Percentiles rank a stretch among this genome's conserved stretches.
phyloP scores from a whole-genome alignment of 2,113 vertebrate genomes.

The Bos javanicus region DNA sequence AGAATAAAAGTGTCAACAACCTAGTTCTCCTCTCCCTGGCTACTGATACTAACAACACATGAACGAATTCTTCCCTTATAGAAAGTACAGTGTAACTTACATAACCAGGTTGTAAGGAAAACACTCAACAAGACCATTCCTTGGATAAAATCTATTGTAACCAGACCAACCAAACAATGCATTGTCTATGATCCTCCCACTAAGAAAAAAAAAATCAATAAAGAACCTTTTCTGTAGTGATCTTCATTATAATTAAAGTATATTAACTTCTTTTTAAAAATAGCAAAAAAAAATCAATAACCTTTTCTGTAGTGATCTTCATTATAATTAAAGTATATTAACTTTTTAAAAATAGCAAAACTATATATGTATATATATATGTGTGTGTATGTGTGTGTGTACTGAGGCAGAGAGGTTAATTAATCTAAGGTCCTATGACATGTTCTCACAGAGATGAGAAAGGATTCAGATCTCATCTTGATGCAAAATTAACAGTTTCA shows the following conservation, averaged over 20 bases:
- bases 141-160: slow-evolving; percentile 11
- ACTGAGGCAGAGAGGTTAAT: not conserved
- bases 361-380: not conserved
- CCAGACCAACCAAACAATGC: slow-evolving; percentile 9
- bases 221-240: not conserved
- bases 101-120: slow-evolving; percentile 9
- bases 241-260: not conserved
- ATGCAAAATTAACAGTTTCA: slow-evolving; percentile 16
- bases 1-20: slow-evolving; percentile 39
- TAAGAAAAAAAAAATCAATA: slow-evolving; percentile 29
- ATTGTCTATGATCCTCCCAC: not conserved
- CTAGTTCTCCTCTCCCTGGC: slow-evolving; percentile 25
- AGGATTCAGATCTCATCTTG: not conserved
- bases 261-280: slow-evolving; percentile 30
- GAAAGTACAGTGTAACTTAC: not conserved
- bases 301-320: not conserved
- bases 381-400: not conserved
- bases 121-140: not conserved
- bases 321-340: not conserved
- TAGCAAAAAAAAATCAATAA: slow-evolving; percentile 22
- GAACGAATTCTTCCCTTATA: slow-evolving; percentile 37
- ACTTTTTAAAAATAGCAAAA: slow-evolving; percentile 38
- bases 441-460: not conserved
- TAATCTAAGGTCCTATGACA: not conserved
- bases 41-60: slow-evolving; percentile 39